Percentiles rank a stretch among this genome's conserved stretches.
Conservation (phyloP, 30 jellyfish, hydroid and myxozoan species). For the Aurelia coerulea region DNA sequence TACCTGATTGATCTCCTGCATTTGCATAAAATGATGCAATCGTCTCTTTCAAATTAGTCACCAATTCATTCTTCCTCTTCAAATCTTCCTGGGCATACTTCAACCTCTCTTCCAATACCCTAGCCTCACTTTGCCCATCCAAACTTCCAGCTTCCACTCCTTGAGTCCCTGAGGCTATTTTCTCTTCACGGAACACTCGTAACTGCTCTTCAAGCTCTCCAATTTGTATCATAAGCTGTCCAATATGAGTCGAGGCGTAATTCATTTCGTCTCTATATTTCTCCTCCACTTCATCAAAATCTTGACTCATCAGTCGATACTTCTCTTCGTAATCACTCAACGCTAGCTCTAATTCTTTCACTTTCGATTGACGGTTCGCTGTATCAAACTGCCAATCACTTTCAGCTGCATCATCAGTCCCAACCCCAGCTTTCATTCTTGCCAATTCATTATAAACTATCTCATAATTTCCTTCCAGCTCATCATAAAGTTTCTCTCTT, state of each 20-base stretch:
- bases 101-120: slow-evolving; percentile 27
- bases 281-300: slow-evolving; percentile 54
- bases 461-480: slow-evolving; percentile 47
- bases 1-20: slow-evolving; percentile 45
- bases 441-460: slow-evolving; percentile 48
- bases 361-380: background rate
- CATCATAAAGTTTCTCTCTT: slow-evolving; percentile 18
- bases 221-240: slow-evolving; percentile 40
- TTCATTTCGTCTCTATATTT: slow-evolving; percentile 66
- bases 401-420: slow-evolving; percentile 1
- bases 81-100: slow-evolving; percentile 40
- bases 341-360: slow-evolving; percentile 15
- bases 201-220: slow-evolving; percentile 44
- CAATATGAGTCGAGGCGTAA: slow-evolving; percentile 58
- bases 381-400: background rate
- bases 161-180: background rate
- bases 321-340: slow-evolving; percentile 40
- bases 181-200: slow-evolving; percentile 12
- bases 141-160: background rate
- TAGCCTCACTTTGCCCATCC: background rate
- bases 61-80: slow-evolving; percentile 46
- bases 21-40: slow-evolving; percentile 31
- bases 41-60: slow-evolving; percentile 49
- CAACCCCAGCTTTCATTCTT: slow-evolving; percentile 35
- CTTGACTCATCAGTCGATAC: slow-evolving; percentile 32